Conservation (phyloP, 2,113 vertebrate species). For the Sapajus apella region DNA sequence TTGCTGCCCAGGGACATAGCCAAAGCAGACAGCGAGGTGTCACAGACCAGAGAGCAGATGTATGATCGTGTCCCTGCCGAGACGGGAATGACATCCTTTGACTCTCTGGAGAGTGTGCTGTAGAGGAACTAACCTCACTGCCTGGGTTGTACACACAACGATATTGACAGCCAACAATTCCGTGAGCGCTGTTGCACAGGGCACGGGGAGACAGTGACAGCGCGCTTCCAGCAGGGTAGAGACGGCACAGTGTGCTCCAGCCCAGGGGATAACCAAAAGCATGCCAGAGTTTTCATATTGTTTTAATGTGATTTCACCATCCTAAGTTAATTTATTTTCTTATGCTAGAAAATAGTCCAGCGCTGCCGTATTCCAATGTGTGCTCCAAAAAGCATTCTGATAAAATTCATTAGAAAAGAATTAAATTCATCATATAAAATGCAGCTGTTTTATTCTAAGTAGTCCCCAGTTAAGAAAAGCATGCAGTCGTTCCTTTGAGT, state of each 20-base stretch:
- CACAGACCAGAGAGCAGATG: constrained; percentile 78
- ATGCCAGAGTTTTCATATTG: background rate
- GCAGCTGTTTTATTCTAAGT: constrained; percentile 74
- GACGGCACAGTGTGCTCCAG: background rate
- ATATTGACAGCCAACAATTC: constrained; percentile 65
- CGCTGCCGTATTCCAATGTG: background rate
- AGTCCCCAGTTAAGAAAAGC: constrained; percentile 62
- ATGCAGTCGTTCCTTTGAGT: constrained; percentile 47
- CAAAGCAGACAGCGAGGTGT: constrained; percentile 70
- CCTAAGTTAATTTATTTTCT: constrained; percentile 2
- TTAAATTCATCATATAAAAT: constrained; percentile 67
- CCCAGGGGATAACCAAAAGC: background rate
- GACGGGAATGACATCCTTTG: constrained; percentile 72
- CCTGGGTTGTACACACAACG: background rate
- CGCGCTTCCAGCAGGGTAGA: fast-evolving
- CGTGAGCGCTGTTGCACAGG: fast-evolving
- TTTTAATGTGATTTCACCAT: constrained; percentile 43
- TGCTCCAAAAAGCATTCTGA: constrained; percentile 58
- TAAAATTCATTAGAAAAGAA: constrained; percentile 76
- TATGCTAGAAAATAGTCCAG: background rate
- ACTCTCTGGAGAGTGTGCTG: constrained; percentile 67
- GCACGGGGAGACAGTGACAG: constrained; percentile 9
- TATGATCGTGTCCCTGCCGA: constrained; percentile 66
- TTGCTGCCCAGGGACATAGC: constrained; percentile 72
- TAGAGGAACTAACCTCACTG: constrained; percentile 2